Base-by-base conservation (phyloP, 2,797 vertebrate genomes). In the Anguilla anguilla region DNA sequence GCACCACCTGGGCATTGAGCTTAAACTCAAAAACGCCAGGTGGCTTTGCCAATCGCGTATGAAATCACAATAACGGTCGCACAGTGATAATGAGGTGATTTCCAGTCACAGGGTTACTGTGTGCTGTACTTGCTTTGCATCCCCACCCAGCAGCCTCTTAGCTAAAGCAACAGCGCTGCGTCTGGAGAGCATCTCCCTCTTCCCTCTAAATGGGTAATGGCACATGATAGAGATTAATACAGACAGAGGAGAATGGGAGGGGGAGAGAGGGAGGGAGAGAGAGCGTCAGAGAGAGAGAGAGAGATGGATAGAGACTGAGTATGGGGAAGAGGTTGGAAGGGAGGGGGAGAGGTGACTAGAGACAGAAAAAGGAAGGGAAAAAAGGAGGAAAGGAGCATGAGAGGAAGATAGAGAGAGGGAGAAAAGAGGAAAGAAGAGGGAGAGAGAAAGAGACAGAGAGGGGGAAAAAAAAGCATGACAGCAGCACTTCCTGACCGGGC, bases 191-290 rank as follows among this genome's bases (percentile, higher is more conserved):
- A 43, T 51, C 46, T 22, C 39, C 39, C 28, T 25, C 15, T 55
- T n/a, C 25, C 46, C 46, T 6, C 51, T 5, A 31, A 55, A 84
- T 15, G 51, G n/a, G 43, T 81, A 95, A 91, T 90, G 90, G 91
- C 94, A 92, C 93, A 94, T 92, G 91, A 85, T n/a, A 67, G 61
- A 67, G 55, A 7, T n/a, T 25, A 67, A 64, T 61, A 94, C 92
- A 94, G 92, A 90, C 92, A 93, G 92, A 91, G 91, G 86, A 35
- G 69, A 61, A n/a, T 7, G 49, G 19, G 69, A 81, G 61, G 25
- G 22, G 4, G 9, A 17, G n/a, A 39, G 51, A 28, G 25, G 51
- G 53, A 46, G 31, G 86, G 19, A 83, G 72, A 51, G 25, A 91
- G 92, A 90, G 87, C 86, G 89, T 90, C 88, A 89, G 31, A 83